Conservation (phyloP, 2,888 invertebrate species). For the Bimastos eiseni region DNA sequence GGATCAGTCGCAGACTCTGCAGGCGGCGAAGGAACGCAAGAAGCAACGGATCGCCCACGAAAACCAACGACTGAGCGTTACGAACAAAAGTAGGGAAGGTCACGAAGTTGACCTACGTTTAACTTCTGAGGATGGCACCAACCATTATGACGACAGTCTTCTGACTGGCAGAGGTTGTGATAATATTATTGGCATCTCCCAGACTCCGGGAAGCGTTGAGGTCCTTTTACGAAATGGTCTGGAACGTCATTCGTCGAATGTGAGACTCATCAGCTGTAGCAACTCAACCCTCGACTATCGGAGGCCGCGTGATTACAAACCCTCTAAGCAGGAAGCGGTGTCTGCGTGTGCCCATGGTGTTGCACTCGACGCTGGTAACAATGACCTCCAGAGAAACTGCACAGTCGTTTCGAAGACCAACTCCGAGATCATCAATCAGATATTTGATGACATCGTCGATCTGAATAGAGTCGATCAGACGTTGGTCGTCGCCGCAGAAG, state of each 20-base stretch:
- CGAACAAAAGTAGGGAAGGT: neutral
- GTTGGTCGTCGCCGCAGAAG: neutral
- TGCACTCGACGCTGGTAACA: neutral
- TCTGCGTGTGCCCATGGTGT: neutral
- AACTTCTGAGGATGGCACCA: neutral
- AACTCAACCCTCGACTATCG: slow-evolving; percentile 7
- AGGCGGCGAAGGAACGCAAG: neutral
- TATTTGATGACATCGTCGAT: neutral
- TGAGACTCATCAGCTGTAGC: neutral
- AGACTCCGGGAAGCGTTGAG: neutral
- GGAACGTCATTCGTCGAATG: neutral
- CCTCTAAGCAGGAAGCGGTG: neutral
- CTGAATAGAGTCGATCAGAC: neutral
- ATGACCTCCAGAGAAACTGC: neutral
- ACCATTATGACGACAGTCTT: neutral
- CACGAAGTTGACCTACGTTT: neutral
- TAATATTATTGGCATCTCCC: neutral
- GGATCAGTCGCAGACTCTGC: neutral
- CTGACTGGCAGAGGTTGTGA: neutral
- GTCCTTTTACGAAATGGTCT: neutral
- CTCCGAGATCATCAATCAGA: neutral
- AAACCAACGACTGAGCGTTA: neutral
- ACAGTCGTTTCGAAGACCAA: neutral
- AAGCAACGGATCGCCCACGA: neutral
- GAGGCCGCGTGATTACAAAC: neutral